phyloP scores from a whole-genome alignment of 1,140 invertebrate genomes.

The Aphidius ervi region DNA sequence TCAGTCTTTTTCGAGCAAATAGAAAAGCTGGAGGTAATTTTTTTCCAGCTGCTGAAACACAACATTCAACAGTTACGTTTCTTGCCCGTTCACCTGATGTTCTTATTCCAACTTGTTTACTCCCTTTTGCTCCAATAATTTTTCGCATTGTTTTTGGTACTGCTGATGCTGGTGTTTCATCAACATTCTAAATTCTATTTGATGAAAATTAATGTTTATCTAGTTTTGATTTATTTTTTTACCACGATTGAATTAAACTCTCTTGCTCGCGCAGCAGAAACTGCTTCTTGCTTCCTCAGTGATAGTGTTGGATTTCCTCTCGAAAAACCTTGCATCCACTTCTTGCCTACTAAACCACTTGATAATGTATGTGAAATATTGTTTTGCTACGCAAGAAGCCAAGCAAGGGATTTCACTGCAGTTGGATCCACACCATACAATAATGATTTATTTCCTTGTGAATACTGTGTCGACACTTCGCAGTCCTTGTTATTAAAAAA shows the following conservation, averaged over 20 bases:
- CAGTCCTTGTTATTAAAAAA: no score
- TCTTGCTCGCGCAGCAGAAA: slow-evolving; percentile 8
- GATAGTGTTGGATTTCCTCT: slow-evolving; percentile 8
- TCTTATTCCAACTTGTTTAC: slow-evolving; percentile 31
- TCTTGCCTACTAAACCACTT: no score
- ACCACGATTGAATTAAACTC: no score
- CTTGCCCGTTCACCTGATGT: slow-evolving; percentile 33
- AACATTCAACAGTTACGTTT: slow-evolving; percentile 28
- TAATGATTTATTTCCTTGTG: neutral
- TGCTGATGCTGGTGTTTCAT: neutral
- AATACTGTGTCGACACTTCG: neutral
- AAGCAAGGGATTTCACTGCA: no score
- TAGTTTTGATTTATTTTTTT: slow-evolving; percentile 2
- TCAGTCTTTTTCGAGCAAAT: slow-evolving; percentile 28
- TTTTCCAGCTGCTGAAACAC: slow-evolving; percentile 28
- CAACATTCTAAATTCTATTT: slow-evolving; percentile 11
- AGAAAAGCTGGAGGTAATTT: slow-evolving; percentile 34
- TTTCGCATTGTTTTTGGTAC: slow-evolving; percentile 16
- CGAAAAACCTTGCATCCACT: no score
- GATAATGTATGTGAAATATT: no score
- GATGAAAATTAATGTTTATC: neutral
- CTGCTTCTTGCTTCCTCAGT: slow-evolving; percentile 11
- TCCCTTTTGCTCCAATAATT: slow-evolving; percentile 37
- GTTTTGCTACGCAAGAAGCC: no score
- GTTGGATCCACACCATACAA: no score